Evolutionary conservation across 2,113 vertebrate genomes (phyloP).

Genomic region (Engraulis encrasicolus): DNA sequence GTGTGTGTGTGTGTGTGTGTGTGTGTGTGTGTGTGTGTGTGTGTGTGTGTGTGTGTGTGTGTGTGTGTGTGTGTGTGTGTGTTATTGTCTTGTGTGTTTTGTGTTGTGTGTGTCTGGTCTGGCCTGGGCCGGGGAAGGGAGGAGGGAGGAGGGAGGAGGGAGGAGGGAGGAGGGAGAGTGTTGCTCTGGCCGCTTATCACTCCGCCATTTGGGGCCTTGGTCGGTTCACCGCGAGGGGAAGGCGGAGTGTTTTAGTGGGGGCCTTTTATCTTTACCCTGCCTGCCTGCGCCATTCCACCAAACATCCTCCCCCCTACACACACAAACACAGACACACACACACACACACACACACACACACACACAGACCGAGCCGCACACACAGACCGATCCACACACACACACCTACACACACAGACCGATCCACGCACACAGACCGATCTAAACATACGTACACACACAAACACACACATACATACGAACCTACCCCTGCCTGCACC

Average conservation of each 20-base stretch:
- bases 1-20: too few relatives aligned
- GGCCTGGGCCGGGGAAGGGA: not conserved
- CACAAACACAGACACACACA: not conserved
- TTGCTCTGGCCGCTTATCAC: conserved; percentile 60
- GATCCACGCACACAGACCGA: too few relatives aligned
- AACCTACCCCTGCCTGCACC: too few relatives aligned
- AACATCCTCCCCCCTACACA: conserved; percentile 56
- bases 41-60: too few relatives aligned
- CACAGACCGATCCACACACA: too few relatives aligned
- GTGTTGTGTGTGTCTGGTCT: not conserved
- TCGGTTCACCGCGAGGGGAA: conserved; percentile 60
- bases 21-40: too few relatives aligned
- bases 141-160: too few relatives aligned
- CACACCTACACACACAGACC: too few relatives aligned
- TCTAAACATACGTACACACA: too few relatives aligned
- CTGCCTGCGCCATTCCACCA: conserved; percentile 60
- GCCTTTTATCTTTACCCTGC: conserved; percentile 71
- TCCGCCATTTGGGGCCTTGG: conserved; percentile 50
- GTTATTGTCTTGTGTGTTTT: conserved; percentile 7
- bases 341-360: not conserved
- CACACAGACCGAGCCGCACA: not conserved
- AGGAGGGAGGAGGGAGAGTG: too few relatives aligned
- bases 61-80: not conserved
- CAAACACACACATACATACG: too few relatives aligned
- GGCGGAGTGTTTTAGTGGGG: conserved; percentile 66